These are phyloP conservation scores for Rachycentron canadum DNA, from an alignment of 2,797 vertebrate species.

Conservation along the genomic window DNA sequence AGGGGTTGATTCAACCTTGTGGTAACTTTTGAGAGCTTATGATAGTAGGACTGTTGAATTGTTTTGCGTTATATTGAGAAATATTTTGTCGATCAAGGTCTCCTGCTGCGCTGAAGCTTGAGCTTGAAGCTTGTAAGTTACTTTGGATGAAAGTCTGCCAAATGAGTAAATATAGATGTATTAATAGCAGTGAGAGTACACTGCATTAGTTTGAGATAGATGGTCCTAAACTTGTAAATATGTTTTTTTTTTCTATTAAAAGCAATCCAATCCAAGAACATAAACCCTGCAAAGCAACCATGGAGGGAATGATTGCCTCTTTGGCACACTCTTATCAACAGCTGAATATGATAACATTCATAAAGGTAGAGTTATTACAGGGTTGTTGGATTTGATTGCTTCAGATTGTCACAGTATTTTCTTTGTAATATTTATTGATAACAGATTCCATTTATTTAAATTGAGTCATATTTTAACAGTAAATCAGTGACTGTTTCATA, in stretches of 20 bases:
- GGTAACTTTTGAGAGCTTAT: not conserved
- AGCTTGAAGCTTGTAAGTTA: too few relatives aligned
- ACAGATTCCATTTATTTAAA: not conserved
- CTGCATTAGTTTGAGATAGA: not conserved
- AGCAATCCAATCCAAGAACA: slow-evolving; percentile 22
- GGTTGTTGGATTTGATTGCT: slow-evolving; percentile 30
- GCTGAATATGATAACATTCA: not conserved
- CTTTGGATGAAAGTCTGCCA: too few relatives aligned
- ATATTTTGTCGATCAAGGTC: too few relatives aligned
- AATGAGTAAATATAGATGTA: not conserved
- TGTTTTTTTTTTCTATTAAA: slow-evolving; percentile 26
- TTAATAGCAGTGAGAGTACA: not conserved
- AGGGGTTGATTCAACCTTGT: not conserved
- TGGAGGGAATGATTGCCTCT: slow-evolving; percentile 1
- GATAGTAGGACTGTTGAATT: not conserved
- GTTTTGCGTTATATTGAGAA: not conserved
- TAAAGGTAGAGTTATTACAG: slow-evolving; percentile 14
- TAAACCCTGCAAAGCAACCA: not conserved
- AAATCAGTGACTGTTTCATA: not conserved
- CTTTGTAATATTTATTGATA: slow-evolving; percentile 4
- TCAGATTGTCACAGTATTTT: slow-evolving; percentile 9
- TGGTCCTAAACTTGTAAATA: not conserved
- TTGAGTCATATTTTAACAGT: not conserved
- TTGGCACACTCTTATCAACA: slow-evolving; percentile 7
- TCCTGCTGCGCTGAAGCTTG: too few relatives aligned